Base-by-base conservation (phyloP, 2,888 invertebrate genomes). In the Polydrusus tereticollis region DNA sequence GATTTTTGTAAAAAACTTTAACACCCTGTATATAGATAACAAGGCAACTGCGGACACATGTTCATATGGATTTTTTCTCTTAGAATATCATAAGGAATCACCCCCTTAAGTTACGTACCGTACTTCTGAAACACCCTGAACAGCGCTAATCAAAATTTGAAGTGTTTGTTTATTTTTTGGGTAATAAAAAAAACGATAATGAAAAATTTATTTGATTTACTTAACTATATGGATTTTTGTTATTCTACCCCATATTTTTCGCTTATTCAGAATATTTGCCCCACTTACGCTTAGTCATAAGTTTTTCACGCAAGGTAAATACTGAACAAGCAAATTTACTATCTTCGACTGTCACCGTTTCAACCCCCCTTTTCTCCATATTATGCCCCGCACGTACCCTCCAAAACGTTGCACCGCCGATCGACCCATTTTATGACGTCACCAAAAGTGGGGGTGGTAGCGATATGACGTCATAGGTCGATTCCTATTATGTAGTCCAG, bases 341-440 rank as follows among this genome's bases (percentile, higher is more conserved):
- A 55, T 29, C 29, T 26, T 3, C 3, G 29, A 16, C 52, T 16
- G 52, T 29, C 52, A 8, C 8, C 29, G 29, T 29, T 55, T 55
- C 16, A 26, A 10, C 29, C 14, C 52, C 47, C 29, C 21, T 20
- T 29, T 38, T 1, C 59, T 16, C 59, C 59, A 59, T 26, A 41
- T 59, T 14, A 26, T 45, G 16, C 29, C 60, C 21, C 12, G 16
- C 41, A 45, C 62, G 69, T 69, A 62, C 69, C 69, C 69, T 7
- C 14, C 55, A 5, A 55, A 55, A 38, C 69, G 57, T 69, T 69
- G 69, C 69, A 69, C 69, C 69, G 69, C 29, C 45, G 58, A 69
- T 69, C 57, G 69, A 69, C 64, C 47, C 43, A 18, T 45, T 16
- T 33, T 7, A 65, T 55, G 52, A 65, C 65, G 55, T 52, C 65